Conservation (phyloP, 1,140 invertebrate species). For the Apis dorsata region DNA sequence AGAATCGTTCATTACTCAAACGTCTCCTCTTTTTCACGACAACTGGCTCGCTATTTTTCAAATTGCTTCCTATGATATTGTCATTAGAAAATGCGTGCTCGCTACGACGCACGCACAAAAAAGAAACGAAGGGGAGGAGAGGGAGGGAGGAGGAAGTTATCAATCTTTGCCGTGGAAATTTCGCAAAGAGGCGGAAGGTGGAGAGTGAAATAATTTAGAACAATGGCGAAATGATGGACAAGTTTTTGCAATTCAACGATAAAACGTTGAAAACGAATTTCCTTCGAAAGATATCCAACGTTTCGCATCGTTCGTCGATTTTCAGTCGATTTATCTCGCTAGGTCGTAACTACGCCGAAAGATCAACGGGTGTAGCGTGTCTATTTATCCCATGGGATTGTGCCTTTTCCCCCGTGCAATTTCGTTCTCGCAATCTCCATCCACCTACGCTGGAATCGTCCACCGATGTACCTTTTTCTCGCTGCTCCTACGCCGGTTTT, state of each 20-base stretch:
- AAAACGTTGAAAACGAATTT: background rate
- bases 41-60: background rate
- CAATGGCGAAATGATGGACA: conserved; percentile 10
- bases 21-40: background rate
- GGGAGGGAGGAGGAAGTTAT: background rate
- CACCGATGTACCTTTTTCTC: conserved; percentile 13
- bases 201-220: background rate
- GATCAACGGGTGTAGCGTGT: conserved; percentile 43
- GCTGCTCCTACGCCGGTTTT: background rate
- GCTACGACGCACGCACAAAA: background rate
- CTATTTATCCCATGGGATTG: conserved; percentile 61
- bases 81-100: background rate
- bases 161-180: conserved; percentile 15
- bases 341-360: conserved; percentile 32
- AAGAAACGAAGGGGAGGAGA: no score
- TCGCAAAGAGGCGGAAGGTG: background rate
- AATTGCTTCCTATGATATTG: conserved; percentile 5
- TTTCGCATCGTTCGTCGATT: conserved; percentile 33
- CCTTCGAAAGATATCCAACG: conserved; percentile 12
- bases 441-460: conserved; percentile 38
- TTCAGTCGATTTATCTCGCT: conserved; percentile 54
- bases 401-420: conserved; percentile 44
- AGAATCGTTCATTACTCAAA: background rate
- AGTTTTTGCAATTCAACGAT: background rate
- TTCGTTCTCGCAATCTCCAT: conserved; percentile 58